Conservation (phyloP, 2,888 invertebrate species). For the Oeneis ivallda region DNA sequence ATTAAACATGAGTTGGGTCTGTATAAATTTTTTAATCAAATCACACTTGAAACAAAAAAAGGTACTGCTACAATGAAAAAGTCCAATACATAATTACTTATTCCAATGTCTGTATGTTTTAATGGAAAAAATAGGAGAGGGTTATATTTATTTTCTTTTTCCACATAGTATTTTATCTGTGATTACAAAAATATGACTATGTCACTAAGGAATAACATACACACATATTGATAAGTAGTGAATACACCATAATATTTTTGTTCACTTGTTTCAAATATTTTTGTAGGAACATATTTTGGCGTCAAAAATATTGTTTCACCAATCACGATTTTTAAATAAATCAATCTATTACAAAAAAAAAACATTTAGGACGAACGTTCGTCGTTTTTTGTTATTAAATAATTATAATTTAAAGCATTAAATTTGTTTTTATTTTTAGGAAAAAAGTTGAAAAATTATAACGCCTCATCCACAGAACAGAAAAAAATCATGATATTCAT, state of each 20-base stretch:
- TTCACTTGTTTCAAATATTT: slow-evolving; percentile 51
- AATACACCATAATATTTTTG: slow-evolving; percentile 51
- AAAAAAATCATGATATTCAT: slow-evolving; percentile 29
- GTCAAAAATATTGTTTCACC: slow-evolving; percentile 35
- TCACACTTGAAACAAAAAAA: slow-evolving; percentile 54
- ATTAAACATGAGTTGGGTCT: slow-evolving; percentile 51
- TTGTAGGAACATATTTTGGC: slow-evolving; percentile 62
- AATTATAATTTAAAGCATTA: background rate
- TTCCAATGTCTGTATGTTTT: background rate
- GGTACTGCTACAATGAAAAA: background rate
- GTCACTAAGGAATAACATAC: slow-evolving; percentile 57
- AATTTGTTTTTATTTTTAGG: background rate
- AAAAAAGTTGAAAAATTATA: background rate
- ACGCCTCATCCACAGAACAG: slow-evolving; percentile 6
- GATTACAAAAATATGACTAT: slow-evolving; percentile 76
- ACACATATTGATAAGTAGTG: slow-evolving; percentile 59
- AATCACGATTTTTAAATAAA: slow-evolving; percentile 18
- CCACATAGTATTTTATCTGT: slow-evolving; percentile 41
- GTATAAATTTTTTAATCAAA: slow-evolving; percentile 71
- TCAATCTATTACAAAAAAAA: background rate
- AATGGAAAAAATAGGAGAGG: background rate
- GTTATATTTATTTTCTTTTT: background rate
- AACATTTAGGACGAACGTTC: background rate
- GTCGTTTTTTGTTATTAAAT: too few relatives aligned
- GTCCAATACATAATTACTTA: background rate